Evolutionary conservation across 2,888 invertebrate species (phyloP).

Genomic region (Candidula unifasciata): DNA sequence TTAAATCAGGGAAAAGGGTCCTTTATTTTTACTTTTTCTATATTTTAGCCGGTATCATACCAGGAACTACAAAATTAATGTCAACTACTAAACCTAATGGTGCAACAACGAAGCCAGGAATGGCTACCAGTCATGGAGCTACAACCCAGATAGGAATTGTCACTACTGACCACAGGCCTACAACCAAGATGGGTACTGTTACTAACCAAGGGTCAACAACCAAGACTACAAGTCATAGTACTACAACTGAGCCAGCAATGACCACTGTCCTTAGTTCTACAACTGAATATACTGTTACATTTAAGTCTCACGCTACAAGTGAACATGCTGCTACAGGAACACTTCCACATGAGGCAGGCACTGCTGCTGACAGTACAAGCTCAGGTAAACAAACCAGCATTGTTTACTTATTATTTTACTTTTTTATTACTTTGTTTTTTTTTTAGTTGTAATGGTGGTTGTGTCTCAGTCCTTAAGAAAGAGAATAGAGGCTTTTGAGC

Average conservation of each 20-base stretch:
- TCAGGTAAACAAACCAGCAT: neutral
- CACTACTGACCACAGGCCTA: neutral
- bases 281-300: neutral
- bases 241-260: neutral
- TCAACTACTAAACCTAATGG: conserved; percentile 6
- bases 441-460: too few relatives aligned
- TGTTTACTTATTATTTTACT: too few relatives aligned
- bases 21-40: neutral
- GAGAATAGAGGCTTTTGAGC: too few relatives aligned
- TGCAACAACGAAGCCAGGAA: neutral
- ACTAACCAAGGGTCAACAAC: neutral
- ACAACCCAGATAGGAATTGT: neutral
- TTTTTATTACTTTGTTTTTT: too few relatives aligned
- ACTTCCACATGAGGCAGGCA: neutral
- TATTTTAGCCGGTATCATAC: neutral
- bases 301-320: neutral
- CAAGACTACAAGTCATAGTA: neutral
- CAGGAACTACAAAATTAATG: conserved; percentile 6
- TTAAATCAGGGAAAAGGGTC: too few relatives aligned
- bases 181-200: too few relatives aligned
- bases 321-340: neutral
- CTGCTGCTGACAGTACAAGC: neutral
- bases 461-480: too few relatives aligned
- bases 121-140: neutral
- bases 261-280: neutral